Percentiles rank a stretch among this genome's conserved stretches.
phyloP scores from a whole-genome alignment of 2,113 vertebrate species.

The Scatophagus argus region DNA sequence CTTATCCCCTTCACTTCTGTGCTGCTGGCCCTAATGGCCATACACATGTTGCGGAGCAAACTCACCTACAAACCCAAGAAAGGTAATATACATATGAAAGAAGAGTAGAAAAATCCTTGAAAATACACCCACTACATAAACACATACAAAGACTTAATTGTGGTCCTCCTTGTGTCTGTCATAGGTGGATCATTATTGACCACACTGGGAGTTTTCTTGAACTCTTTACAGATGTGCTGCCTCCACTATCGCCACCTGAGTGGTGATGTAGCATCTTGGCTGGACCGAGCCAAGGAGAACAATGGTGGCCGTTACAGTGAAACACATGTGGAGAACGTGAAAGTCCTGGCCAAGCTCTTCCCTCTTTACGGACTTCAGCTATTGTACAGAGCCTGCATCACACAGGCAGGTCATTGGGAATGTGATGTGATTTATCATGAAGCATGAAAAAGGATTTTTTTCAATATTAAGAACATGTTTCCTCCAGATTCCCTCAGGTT shows the following conservation, averaged over 20 bases:
- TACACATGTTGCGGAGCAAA: conserved; percentile 89
- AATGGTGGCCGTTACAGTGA: conserved; percentile 87
- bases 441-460: neutral
- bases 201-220: conserved; percentile 85
- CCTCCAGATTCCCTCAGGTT: conserved; percentile 91
- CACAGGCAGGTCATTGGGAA: conserved; percentile 84
- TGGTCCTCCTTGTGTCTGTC: conserved; percentile 6
- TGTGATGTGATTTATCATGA: neutral
- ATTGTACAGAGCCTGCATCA: conserved; percentile 88
- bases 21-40: conserved; percentile 87
- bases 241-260: conserved; percentile 78
- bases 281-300: conserved; percentile 90
- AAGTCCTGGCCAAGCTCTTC: conserved; percentile 86
- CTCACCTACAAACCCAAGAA: conserved; percentile 90
- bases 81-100: conserved; percentile 78
- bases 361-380: conserved; percentile 91
- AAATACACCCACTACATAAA: neutral
- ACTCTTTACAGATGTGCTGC: conserved; percentile 83
- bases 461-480: conserved; percentile 6
- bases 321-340: conserved; percentile 88
- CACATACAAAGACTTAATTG: neutral
- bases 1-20: conserved; percentile 91
- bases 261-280: conserved; percentile 77
- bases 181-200: conserved; percentile 83
- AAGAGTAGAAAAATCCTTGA: neutral